Percentiles rank a stretch among this genome's conserved stretches.
Evolutionary conservation across 2,113 vertebrate species (phyloP).

Genomic region (Aix galericulata): DNA sequence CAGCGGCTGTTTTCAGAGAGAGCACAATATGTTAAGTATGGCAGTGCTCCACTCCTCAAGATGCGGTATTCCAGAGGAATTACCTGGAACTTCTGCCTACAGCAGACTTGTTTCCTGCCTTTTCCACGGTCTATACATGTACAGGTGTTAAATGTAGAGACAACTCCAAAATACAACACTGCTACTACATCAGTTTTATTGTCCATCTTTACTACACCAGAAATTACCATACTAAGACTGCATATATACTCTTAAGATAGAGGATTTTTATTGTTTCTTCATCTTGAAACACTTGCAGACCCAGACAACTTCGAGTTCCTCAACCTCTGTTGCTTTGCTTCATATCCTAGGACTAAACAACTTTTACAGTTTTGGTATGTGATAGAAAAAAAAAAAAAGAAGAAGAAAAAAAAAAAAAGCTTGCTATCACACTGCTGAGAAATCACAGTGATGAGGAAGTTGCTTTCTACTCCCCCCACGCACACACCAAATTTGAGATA

Average conservation of each 20-base stretch:
- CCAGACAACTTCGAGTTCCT: background rate
- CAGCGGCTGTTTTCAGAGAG: background rate
- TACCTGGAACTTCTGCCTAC: background rate
- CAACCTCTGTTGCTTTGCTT: background rate
- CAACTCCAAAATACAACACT: background rate
- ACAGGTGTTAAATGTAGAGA: background rate
- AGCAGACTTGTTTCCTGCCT: background rate
- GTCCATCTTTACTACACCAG: background rate
- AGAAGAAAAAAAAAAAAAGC: too few species aligned
- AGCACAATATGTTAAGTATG: background rate
- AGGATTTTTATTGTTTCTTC: background rate
- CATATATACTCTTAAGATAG: background rate
- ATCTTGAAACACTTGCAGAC: background rate
- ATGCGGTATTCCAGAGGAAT: background rate
- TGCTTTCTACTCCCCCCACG: background rate
- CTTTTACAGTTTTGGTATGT: background rate
- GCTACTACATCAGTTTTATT: background rate
- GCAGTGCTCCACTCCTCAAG: background rate
- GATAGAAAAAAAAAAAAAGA: background rate
- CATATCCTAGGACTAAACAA: background rate
- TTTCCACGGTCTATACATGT: background rate
- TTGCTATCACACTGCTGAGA: background rate
- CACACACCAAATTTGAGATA: background rate
- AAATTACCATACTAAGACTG: background rate
- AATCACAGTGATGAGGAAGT: background rate